Conservation (phyloP, 2,797 vertebrate species). For the Schizopygopsis pylzovi region DNA sequence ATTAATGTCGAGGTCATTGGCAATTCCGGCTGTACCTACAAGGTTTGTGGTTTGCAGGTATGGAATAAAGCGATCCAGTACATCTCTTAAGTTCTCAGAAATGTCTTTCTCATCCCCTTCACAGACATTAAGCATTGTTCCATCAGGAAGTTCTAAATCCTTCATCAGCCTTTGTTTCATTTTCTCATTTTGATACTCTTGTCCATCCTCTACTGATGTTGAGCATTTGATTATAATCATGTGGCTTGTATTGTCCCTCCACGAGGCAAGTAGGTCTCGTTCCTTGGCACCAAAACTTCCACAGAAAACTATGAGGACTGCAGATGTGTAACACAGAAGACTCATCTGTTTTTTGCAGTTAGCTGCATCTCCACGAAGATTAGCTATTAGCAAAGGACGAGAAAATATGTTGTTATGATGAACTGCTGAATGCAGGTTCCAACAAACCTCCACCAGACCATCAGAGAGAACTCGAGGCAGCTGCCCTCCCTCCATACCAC, state of each 20-base stretch:
- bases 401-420: slow-evolving; percentile 69
- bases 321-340: slow-evolving; percentile 78
- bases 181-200: slow-evolving; percentile 54
- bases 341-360: slow-evolving; percentile 73
- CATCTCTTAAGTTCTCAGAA: slow-evolving; percentile 62
- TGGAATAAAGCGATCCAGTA: slow-evolving; percentile 65
- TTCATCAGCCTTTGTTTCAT: slow-evolving; percentile 63
- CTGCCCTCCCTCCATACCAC: slow-evolving; percentile 75
- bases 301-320: slow-evolving; percentile 80
- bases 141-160: slow-evolving; percentile 62
- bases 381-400: slow-evolving; percentile 78
- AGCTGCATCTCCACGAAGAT: slow-evolving; percentile 80
- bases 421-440: slow-evolving; percentile 79
- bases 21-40: slow-evolving; percentile 72
- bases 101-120: slow-evolving; percentile 66
- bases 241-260: slow-evolving; percentile 64
- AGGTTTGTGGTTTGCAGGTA: slow-evolving; percentile 70
- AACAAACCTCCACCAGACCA: slow-evolving; percentile 83
- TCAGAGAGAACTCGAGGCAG: slow-evolving; percentile 68
- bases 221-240: slow-evolving; percentile 73
- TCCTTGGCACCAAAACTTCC: slow-evolving; percentile 77
- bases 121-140: slow-evolving; percentile 63
- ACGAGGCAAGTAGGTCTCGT: slow-evolving; percentile 66
- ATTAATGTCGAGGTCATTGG: slow-evolving; percentile 69
- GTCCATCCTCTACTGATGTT: slow-evolving; percentile 46